Conservation (phyloP, 1,140 invertebrate genomes). For the Drosophila mauritiana region DNA sequence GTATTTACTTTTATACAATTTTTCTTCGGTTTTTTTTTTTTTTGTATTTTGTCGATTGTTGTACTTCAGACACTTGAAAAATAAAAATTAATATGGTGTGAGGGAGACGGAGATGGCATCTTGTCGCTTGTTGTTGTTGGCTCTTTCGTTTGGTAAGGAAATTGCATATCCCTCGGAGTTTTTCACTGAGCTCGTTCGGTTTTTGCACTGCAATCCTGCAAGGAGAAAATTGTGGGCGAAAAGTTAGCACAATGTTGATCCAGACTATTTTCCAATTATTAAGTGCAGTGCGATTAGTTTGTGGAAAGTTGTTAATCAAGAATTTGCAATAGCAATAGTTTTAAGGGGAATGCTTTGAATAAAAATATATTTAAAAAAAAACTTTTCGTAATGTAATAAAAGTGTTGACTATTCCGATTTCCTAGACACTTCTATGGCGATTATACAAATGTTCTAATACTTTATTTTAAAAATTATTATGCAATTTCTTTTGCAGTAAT, state of each 20-base stretch:
- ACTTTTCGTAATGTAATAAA: too few relatives aligned
- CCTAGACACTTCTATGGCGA: too few relatives aligned
- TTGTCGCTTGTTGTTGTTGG: not conserved
- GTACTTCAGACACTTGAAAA: conserved; percentile 70
- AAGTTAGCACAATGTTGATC: conserved; percentile 41
- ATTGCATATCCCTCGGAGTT: conserved; percentile 32
- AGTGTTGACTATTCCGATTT: too few relatives aligned
- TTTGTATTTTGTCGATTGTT: conserved; percentile 21
- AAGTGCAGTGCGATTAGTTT: conserved; percentile 14
- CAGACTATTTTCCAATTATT: conserved; percentile 37
- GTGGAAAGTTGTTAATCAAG: not conserved
- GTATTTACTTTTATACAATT: conserved; percentile 8
- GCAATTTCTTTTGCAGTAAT: not conserved
- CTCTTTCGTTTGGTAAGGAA: conserved; percentile 33
- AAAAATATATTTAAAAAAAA: too few relatives aligned
- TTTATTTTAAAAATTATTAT: not conserved
- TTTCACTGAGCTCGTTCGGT: not conserved
- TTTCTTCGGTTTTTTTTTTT: conserved; percentile 21
- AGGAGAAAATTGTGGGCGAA: conserved; percentile 17
- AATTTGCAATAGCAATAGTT: not conserved
- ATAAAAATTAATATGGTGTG: conserved; percentile 66
- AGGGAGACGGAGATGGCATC: conserved; percentile 26
- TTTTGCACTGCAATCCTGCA: conserved; percentile 29
- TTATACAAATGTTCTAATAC: not conserved
- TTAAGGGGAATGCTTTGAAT: not conserved